Base-by-base conservation (phyloP, 1,140 invertebrate genomes). In the Papilio machaon region DNA sequence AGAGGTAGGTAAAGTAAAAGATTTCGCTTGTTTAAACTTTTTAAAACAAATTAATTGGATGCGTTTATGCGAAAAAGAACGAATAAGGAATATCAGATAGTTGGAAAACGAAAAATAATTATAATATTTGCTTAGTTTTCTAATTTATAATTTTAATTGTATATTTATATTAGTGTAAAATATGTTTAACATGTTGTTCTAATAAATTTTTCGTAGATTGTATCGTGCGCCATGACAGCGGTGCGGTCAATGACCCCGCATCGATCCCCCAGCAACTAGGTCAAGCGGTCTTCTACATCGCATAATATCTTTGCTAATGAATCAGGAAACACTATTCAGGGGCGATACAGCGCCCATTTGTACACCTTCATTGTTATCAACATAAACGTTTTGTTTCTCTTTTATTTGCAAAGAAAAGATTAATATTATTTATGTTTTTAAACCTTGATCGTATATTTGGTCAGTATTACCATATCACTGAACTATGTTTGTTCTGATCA, bases 221-320 rank as follows among this genome's bases (percentile, higher is more conserved):
- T 76, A 52, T 75, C 17, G 73, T 15, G 73, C 64, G 38, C 77
- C 77, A 46, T 79, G 77, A 43, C 58, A 67, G 43, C 23, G 10
- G 3, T 7, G 52, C 15, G 77, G 77, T 11, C 77, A 58, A 67
- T 38, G 77, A 79, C 77, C 54, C 77, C 77, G 77, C 77, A 79
- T 79, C 77, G 77, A 79, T 79, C 54, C 15, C 58, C n/a, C 60
- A 9, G 6, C 54, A 79, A 64, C 58, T 64, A 35, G 77, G 77
- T 79, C 77, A 67, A 67, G 17, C 35, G 54, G 54, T 64, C 54
- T 67, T 64, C 77, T 10, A 67, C 58, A 46, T 64, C 35, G 77
- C 76, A 64, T 78, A 60, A 78, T 67, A 67, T 79, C 77, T 47
- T 38, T 23, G 60, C 60, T 79, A 79, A 79, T 79, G 77, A 79